Conservation (phyloP, 2,113 vertebrate species). For the Monarcha castaneiventris region DNA sequence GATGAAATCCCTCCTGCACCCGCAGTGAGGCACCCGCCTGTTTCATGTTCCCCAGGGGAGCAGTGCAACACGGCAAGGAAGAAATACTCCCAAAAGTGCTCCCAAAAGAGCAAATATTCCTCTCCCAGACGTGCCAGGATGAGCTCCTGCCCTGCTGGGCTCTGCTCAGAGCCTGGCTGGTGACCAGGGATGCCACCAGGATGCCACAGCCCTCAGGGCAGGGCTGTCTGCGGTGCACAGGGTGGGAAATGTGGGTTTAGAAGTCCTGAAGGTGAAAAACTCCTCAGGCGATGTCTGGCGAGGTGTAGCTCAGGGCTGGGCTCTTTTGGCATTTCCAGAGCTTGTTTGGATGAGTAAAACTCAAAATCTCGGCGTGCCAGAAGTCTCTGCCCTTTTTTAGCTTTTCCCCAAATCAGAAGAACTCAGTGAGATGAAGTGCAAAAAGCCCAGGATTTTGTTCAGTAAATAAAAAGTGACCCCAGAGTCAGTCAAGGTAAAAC, state of each 20-base stretch:
- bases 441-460: neutral
- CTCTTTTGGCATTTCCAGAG: neutral
- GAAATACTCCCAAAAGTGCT: neutral
- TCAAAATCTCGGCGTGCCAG: neutral
- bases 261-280: neutral
- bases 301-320: neutral
- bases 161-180: neutral
- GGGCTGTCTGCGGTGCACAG: neutral
- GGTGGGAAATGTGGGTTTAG: neutral
- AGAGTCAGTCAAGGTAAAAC: neutral
- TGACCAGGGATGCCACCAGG: neutral
- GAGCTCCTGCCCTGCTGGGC: neutral
- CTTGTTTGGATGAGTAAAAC: neutral
- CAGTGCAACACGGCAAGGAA: accelerated
- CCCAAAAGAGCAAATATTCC: neutral
- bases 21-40: neutral
- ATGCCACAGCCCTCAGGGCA: neutral
- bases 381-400: neutral
- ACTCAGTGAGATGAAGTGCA: neutral
- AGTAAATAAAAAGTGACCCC: neutral
- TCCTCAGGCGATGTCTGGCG: neutral
- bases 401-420: neutral
- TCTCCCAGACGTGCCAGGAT: neutral
- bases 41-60: neutral
- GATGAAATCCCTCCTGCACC: neutral